phyloP scores from a whole-genome alignment of 2,888 invertebrate genomes.

The Vanessa cardui region DNA sequence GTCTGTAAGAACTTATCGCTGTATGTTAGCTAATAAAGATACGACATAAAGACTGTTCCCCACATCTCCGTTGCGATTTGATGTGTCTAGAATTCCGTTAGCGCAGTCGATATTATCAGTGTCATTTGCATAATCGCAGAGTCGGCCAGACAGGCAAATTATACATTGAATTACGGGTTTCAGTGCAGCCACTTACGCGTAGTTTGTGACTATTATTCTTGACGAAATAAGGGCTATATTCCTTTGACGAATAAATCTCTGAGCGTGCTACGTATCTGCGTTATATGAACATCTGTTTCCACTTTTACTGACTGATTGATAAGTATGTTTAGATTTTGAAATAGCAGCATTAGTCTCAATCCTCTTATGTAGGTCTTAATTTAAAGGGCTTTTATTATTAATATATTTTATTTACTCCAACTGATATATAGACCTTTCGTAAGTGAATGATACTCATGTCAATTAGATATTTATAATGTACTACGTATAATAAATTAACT shows the following conservation, averaged over 20 bases:
- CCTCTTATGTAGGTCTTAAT: slow-evolving; percentile 13
- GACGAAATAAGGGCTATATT: slow-evolving; percentile 8
- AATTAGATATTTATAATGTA: no score
- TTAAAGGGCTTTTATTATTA: not conserved
- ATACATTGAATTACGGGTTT: slow-evolving; percentile 44
- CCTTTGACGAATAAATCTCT: not conserved
- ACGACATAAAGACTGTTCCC: slow-evolving; percentile 12
- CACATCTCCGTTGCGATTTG: slow-evolving; percentile 15
- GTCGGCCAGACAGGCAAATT: slow-evolving; percentile 44
- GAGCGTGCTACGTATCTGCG: slow-evolving; percentile 5
- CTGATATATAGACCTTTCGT: no score
- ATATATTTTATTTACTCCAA: no score
- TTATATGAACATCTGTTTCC: slow-evolving; percentile 28
- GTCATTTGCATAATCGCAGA: slow-evolving; percentile 52
- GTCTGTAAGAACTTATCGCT: not conserved
- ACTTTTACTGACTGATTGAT: slow-evolving; percentile 26
- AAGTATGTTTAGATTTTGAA: slow-evolving; percentile 25
- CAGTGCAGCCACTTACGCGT: slow-evolving; percentile 12
- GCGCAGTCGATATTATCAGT: slow-evolving; percentile 43
- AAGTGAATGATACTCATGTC: no score
- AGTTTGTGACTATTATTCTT: slow-evolving; percentile 18
- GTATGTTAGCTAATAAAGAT: slow-evolving; percentile 6
- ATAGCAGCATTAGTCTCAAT: slow-evolving; percentile 21
- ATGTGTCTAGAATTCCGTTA: slow-evolving; percentile 44
- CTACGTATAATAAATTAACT: no score